Base-by-base conservation (phyloP, 2,113 vertebrate genomes). In the Aleadryas rufinucha region DNA sequence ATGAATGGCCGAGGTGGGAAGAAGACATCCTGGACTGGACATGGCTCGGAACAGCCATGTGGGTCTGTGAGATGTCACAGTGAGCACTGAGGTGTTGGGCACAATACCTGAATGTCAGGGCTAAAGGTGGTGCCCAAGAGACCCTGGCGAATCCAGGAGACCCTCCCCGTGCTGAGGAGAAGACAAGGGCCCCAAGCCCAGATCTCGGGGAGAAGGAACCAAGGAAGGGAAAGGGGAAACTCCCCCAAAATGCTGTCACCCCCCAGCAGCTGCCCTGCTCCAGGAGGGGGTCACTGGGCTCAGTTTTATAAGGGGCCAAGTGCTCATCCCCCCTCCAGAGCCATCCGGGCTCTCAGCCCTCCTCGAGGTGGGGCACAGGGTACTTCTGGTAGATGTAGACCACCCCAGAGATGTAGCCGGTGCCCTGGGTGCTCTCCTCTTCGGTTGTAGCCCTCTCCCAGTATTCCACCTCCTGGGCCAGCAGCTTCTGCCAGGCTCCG, bases 401-500 rank as follows among this genome's bases (percentile, higher is more conserved):
- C 6, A 93, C 94, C 2, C 99, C 99, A 0, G 98, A 70, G 95
- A 99, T 99, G 97, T 99, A 99, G 35, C 96, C 97, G 0, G 90
- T 85, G 47, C 82, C 74, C 8, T 54, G 59, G 10, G 45, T 24
- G 23, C 61, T 83, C 90, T 99, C 98, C 1, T 97, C 59, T 35
- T 98, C 88, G 0, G 97, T 97, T 17, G 98, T 98, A 2, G 98
- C 98, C 80, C 88, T 98, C 94, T 99, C 99, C 99, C 99, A 99
- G 11, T 60, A 44, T 41, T 98, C 96, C 79, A 98, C 98, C 54
- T 98, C 96, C 50, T 78, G 91, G 41, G 97, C 97, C 56, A 89
- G 76, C 26, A 99, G 97, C 83, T 95, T 83, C 33, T 90, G 93
- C 98, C 99, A 99, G 10, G 96, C 95, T 16, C 98, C 96, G 13